These are phyloP conservation scores for Coecobrya sp. DNA, from an alignment of 2,888 invertebrate species.

Conservation along the genomic window DNA sequence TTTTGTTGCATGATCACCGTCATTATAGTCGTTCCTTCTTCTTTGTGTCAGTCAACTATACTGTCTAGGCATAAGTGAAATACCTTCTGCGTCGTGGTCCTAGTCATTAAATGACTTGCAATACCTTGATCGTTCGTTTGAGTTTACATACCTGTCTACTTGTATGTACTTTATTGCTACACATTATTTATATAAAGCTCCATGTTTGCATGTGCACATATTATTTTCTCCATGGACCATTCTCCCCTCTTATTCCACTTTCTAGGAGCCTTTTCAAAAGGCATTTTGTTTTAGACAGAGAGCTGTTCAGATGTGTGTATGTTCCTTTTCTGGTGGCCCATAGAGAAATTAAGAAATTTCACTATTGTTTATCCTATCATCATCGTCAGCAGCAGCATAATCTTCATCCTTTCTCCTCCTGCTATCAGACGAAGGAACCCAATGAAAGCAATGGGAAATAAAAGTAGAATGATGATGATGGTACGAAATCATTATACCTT, in stretches of 20 bases:
- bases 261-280: background rate
- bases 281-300: background rate
- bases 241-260: too few species aligned
- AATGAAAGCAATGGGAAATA: background rate
- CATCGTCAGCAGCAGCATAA: background rate
- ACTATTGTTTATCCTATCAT: conserved; percentile 32
- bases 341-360: conserved; percentile 33
- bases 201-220: background rate
- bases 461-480: background rate
- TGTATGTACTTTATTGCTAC: too few species aligned
- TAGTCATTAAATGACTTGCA: background rate
- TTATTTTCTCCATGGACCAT: background rate
- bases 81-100: too few species aligned
- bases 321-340: background rate
- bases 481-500: background rate
- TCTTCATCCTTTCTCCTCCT: background rate
- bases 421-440: background rate
- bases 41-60: background rate
- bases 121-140: background rate
- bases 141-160: background rate
- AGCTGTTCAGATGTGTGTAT: too few species aligned
- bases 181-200: too few species aligned
- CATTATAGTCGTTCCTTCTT: background rate
- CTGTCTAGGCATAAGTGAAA: background rate
- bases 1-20: background rate